Percentiles rank a stretch among this genome's conserved stretches.
phyloP scores from a whole-genome alignment of 2,888 invertebrate genomes.

The Erannis defoliaria region DNA sequence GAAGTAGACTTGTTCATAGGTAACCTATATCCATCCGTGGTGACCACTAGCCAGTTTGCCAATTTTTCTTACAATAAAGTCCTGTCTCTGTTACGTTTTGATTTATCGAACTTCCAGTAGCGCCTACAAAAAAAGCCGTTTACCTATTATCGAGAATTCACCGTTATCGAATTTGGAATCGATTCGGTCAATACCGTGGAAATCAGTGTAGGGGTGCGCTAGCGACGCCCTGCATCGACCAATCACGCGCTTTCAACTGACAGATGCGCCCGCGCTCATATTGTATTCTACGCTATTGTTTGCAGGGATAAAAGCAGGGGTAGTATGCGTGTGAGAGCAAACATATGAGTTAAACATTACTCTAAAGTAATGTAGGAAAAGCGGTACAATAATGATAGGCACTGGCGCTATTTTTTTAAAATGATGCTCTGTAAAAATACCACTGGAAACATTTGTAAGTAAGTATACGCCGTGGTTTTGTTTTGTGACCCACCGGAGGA shows the following conservation, averaged over 20 bases:
- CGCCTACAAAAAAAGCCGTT: constrained; percentile 47
- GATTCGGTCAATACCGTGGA: constrained; percentile 75
- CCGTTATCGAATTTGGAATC: constrained; percentile 76
- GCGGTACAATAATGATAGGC: constrained; percentile 54
- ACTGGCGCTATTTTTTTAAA: background rate
- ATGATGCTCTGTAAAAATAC: no score
- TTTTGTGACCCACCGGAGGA: no score
- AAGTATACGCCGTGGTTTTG: no score
- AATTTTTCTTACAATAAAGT: no score
- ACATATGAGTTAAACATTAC: constrained; percentile 70
- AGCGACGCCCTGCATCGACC: constrained; percentile 55
- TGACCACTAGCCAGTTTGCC: no score
- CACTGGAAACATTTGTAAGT: no score
- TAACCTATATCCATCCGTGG: no score
- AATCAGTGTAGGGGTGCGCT: constrained; percentile 79
- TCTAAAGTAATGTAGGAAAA: constrained; percentile 58
- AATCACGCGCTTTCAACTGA: constrained; percentile 62
- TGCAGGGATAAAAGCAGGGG: constrained; percentile 65
- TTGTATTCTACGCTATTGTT: constrained; percentile 75
- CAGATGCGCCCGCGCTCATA: constrained; percentile 78
- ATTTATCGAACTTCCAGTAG: no score
- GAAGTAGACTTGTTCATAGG: no score
- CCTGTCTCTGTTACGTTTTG: background rate
- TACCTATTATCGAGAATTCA: constrained; percentile 51
- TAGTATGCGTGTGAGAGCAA: constrained; percentile 71